Evolutionary conservation across 2,797 vertebrate species (phyloP).

Genomic region (Gallinago stenura): DNA sequence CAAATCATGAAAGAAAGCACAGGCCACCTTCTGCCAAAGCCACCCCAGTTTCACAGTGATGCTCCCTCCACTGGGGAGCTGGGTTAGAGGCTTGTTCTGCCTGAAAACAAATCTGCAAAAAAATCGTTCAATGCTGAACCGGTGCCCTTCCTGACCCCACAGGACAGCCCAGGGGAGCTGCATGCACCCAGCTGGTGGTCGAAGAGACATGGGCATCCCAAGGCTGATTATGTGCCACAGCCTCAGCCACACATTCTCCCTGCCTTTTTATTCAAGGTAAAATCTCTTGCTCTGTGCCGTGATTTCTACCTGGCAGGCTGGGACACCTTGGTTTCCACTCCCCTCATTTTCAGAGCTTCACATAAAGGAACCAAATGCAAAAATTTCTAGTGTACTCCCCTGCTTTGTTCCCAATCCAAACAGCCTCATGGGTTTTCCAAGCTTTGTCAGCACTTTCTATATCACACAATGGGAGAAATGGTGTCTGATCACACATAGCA

Average conservation of each 20-base stretch:
- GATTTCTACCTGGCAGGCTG: neutral
- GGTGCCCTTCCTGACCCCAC: neutral
- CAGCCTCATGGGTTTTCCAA: neutral
- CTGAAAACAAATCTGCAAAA: neutral
- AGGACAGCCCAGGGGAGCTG: neutral
- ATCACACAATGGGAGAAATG: neutral
- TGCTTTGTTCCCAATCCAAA: neutral
- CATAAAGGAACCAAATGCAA: neutral
- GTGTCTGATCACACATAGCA: neutral
- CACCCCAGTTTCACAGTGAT: neutral
- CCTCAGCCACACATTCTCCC: neutral
- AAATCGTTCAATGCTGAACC: accelerated
- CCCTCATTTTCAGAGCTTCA: neutral
- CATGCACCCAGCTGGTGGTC: neutral
- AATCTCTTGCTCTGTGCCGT: neutral
- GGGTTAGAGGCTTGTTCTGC: neutral
- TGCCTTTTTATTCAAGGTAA: neutral
- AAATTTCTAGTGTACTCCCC: neutral
- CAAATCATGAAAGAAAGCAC: neutral
- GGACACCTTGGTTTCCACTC: neutral
- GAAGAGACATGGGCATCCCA: accelerated
- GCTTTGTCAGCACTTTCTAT: neutral
- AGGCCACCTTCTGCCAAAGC: neutral
- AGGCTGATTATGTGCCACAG: neutral
- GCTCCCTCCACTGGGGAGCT: neutral